These are phyloP conservation scores for Dicaeum eximium DNA, from an alignment of 2,113 vertebrate genomes.

Conservation along the genomic window DNA sequence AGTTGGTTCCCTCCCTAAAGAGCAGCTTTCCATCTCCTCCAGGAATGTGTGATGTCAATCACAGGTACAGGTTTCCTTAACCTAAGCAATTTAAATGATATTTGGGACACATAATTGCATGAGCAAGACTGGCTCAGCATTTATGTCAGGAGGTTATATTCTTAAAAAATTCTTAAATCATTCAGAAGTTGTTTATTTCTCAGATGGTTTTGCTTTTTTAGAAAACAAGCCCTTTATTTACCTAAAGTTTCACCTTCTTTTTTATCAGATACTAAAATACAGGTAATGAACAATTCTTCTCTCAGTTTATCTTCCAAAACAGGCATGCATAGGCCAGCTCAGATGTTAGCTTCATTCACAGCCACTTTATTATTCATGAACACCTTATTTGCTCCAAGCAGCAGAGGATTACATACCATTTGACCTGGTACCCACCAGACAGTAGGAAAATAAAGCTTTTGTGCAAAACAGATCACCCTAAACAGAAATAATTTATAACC, in stretches of 20 bases:
- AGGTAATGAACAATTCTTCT: not conserved
- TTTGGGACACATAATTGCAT: not conserved
- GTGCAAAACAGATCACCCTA: not conserved
- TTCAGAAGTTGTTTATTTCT: not conserved
- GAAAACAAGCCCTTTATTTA: not conserved
- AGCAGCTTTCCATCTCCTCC: not conserved
- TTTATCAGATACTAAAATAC: not conserved
- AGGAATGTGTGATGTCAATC: not conserved
- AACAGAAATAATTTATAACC: constrained; percentile 7
- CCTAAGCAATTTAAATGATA: not conserved
- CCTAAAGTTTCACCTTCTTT: not conserved
- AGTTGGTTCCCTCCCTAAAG: not conserved
- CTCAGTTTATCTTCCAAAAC: not conserved
- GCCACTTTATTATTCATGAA: constrained; percentile 22
- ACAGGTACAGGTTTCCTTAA: not conserved
- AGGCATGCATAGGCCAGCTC: not conserved
- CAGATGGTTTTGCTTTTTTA: not conserved
- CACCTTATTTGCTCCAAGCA: not conserved
- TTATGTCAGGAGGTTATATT: not conserved
- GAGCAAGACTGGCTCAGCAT: not conserved
- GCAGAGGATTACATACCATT: not conserved
- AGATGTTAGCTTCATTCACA: not conserved
- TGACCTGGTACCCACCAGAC: constrained; percentile 1
- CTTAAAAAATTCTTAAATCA: not conserved
- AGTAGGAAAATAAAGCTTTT: constrained; percentile 3